These are phyloP conservation scores for human (Homo sapiens) DNA, from an alignment of 2,113 vertebrate species.

Conservation along the genomic window GRCh38 chr14:62109001-62109500, in stretches of 20 bases:
- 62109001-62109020: neutral
- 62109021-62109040: neutral
- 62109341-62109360: slow-evolving; percentile 44
- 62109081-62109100: neutral
- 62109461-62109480: neutral
- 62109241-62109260: slow-evolving; percentile 44
- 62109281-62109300: slow-evolving; percentile 18
- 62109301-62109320: neutral
- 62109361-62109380: neutral
- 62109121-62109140: neutral
- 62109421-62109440: slow-evolving; percentile 32
- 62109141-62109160: neutral
- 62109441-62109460: slow-evolving; percentile 22
- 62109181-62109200: neutral
- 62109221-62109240: neutral
- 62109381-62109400: neutral
- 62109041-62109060: neutral
- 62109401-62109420: slow-evolving; percentile 36
- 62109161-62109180: neutral
- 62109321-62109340: slow-evolving; percentile 28
- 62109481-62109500: neutral
- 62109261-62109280: neutral
- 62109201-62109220: neutral
- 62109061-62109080: neutral
- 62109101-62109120: neutral